phyloP scores from a whole-genome alignment of 2,888 invertebrate species.

The Sipunculus nudus region DNA sequence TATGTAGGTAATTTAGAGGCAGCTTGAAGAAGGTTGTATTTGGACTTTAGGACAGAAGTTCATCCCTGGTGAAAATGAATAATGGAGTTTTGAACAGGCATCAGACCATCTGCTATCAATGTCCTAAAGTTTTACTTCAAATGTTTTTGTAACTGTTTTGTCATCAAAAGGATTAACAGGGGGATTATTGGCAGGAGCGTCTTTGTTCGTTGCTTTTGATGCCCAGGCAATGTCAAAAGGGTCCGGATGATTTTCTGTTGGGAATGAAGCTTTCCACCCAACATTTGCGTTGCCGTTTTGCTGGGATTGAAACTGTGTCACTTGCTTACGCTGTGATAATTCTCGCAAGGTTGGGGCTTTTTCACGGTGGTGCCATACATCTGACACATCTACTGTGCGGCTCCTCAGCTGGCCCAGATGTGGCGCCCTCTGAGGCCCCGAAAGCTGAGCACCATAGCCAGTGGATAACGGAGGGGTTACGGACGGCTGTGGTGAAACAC shows the following conservation, averaged over 20 bases:
- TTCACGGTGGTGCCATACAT: constrained; percentile 44
- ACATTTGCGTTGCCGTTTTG: constrained; percentile 19
- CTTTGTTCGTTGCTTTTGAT: constrained; percentile 71
- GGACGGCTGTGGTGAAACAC: not conserved
- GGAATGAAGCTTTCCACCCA: not conserved
- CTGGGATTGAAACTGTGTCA: constrained; percentile 25
- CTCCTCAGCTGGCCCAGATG: constrained; percentile 48
- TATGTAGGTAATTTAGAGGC: no score
- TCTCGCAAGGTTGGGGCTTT: constrained; percentile 52
- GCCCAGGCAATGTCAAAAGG: constrained; percentile 90
- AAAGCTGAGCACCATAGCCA: no score
- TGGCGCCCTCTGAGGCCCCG: constrained; percentile 25
- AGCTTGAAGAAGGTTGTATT: no score
- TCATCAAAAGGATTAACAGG: not conserved
- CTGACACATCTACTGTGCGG: constrained; percentile 61
- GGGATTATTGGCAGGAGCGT: not conserved
- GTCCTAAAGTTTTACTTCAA: constrained; percentile 23
- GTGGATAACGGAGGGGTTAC: constrained; percentile 6
- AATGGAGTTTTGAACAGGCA: no score
- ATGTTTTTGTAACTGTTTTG: constrained; percentile 15
- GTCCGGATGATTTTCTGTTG: constrained; percentile 67
- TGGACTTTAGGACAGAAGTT: no score
- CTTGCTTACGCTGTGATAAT: constrained; percentile 70
- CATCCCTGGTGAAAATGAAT: no score
- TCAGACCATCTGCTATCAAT: no score